These are phyloP conservation scores for Drosophila jambulina DNA, from an alignment of 1,140 invertebrate species.

Conservation along the genomic window DNA sequence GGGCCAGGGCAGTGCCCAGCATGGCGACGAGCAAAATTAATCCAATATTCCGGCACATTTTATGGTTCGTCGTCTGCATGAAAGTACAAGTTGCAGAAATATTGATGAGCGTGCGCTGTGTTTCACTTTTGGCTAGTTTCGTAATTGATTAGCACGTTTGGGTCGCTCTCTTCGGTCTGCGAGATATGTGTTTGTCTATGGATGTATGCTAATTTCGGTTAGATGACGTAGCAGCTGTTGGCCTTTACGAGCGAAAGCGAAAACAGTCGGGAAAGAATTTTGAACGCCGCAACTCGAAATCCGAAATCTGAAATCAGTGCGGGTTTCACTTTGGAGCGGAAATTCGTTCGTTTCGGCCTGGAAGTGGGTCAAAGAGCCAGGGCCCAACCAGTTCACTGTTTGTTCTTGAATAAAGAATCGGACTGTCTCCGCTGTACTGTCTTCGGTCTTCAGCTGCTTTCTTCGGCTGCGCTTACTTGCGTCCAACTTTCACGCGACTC, in stretches of 20 bases:
- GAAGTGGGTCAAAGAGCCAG: slow-evolving; percentile 70
- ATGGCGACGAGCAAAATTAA: slow-evolving; percentile 56
- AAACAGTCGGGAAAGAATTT: slow-evolving; percentile 59
- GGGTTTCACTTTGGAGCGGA: slow-evolving; percentile 55
- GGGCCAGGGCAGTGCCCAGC: slow-evolving; percentile 55
- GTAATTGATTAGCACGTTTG: slow-evolving; percentile 78
- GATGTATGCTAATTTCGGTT: slow-evolving; percentile 66
- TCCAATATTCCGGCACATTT: slow-evolving; percentile 59
- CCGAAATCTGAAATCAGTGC: slow-evolving; percentile 12
- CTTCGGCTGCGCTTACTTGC: slow-evolving; percentile 67
- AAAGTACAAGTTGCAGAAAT: slow-evolving; percentile 76
- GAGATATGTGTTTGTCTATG: slow-evolving; percentile 4
- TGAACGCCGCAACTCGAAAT: slow-evolving; percentile 16
- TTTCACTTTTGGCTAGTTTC: slow-evolving; percentile 73
- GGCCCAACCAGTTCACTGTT: slow-evolving; percentile 59
- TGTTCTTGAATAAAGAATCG: slow-evolving; percentile 68
- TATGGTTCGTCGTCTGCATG: slow-evolving; percentile 43
- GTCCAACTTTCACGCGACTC: slow-evolving; percentile 84
- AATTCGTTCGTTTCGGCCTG: slow-evolving; percentile 55
- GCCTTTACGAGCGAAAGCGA: slow-evolving; percentile 64
- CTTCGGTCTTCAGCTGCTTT: slow-evolving; percentile 42
- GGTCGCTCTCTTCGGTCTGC: slow-evolving; percentile 8
- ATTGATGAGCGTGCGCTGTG: slow-evolving; percentile 30
- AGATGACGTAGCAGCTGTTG: slow-evolving; percentile 53
- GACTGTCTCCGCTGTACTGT: slow-evolving; percentile 36